Evolutionary conservation across 2,797 vertebrate species (phyloP).

Genomic region (Fringilla coelebs): DNA sequence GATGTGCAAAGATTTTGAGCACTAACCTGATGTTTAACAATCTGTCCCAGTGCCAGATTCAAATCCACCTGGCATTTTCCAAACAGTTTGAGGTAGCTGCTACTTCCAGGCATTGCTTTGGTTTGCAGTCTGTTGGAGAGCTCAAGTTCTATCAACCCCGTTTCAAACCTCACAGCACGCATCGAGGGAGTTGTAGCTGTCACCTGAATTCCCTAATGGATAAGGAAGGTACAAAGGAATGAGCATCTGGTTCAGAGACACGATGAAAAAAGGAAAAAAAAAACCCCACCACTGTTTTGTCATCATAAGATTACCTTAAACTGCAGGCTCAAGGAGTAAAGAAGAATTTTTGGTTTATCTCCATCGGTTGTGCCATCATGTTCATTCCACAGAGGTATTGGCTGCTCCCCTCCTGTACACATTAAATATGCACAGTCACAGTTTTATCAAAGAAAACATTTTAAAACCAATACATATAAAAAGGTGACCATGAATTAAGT

Average conservation of each 20-base stretch:
- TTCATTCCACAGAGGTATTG: slow-evolving; percentile 98
- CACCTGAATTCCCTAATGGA: slow-evolving; percentile 92
- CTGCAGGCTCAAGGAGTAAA: slow-evolving; percentile 93
- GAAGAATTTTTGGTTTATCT: slow-evolving; percentile 97
- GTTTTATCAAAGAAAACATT: background rate
- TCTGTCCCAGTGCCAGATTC: slow-evolving; percentile 95
- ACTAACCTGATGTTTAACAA: slow-evolving; percentile 96
- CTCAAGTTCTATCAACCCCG: slow-evolving; percentile 95
- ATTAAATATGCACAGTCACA: background rate
- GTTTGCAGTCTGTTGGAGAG: slow-evolving; percentile 97
- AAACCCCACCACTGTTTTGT: background rate
- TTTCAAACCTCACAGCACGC: slow-evolving; percentile 97
- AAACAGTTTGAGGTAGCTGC: slow-evolving; percentile 97
- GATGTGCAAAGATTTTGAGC: background rate
- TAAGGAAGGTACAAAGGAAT: background rate
- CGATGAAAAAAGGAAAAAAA: background rate
- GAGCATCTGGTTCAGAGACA: background rate
- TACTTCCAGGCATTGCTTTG: slow-evolving; percentile 92
- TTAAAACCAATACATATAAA: background rate
- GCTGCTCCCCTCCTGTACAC: slow-evolving; percentile 91
- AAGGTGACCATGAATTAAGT: background rate
- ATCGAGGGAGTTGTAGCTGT: slow-evolving; percentile 98
- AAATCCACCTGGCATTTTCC: slow-evolving; percentile 99
- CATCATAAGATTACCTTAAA: slow-evolving; percentile 85
- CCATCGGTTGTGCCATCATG: slow-evolving; percentile 92